Conservation (phyloP, 2,888 invertebrate genomes). For the Julus scandinavius region DNA sequence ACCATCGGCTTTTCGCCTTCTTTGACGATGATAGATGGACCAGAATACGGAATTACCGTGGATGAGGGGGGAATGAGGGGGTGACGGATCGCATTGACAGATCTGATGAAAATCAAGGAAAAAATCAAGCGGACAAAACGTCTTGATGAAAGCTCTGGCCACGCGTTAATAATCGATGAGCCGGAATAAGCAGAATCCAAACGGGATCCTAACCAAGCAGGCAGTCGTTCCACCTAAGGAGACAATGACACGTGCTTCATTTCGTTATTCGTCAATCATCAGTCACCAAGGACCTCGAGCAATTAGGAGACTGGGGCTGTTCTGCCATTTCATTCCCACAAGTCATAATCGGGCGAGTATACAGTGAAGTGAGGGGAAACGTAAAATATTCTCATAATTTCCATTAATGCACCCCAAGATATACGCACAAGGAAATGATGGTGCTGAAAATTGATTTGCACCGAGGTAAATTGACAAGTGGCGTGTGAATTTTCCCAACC, state of each 20-base stretch:
- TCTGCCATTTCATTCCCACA: not conserved
- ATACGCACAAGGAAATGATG: too few relatives aligned
- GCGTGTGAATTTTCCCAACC: too few relatives aligned
- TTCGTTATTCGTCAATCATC: too few relatives aligned
- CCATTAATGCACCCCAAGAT: too few relatives aligned
- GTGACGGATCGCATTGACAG: not conserved
- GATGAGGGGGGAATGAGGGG: not conserved
- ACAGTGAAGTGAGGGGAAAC: too few relatives aligned
- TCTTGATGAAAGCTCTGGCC: not conserved
- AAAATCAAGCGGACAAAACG: not conserved
- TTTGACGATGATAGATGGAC: constrained; percentile 17
- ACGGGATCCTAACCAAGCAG: not conserved
- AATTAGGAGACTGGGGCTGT: not conserved
- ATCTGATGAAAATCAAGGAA: not conserved
- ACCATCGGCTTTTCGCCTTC: too few relatives aligned
- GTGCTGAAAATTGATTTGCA: too few relatives aligned
- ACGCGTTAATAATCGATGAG: not conserved
- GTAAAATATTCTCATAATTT: too few relatives aligned
- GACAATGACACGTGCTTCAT: too few relatives aligned
- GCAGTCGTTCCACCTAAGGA: not conserved
- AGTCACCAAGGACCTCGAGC: not conserved
- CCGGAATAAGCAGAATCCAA: not conserved
- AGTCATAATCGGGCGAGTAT: too few relatives aligned
- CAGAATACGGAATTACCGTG: not conserved
- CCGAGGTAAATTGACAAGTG: too few relatives aligned